These are phyloP conservation scores for Zosterops japonicus DNA, from an alignment of 2,113 vertebrate species.

Conservation along the genomic window DNA sequence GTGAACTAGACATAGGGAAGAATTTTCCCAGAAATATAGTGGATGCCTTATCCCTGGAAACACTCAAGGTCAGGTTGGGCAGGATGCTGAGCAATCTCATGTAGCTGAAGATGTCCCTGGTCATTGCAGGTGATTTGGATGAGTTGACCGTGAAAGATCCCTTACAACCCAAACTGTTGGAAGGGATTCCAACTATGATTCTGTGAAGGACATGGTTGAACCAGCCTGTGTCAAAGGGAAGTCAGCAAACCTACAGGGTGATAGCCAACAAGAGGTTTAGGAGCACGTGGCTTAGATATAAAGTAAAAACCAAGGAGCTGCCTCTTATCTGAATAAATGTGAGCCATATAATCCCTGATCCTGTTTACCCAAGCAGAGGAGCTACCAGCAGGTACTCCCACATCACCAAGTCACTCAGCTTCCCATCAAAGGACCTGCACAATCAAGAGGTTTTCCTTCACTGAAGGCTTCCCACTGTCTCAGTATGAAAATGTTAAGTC, in stretches of 20 bases:
- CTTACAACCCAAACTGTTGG: not conserved
- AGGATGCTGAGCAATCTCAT: not conserved
- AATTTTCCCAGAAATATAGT: not conserved
- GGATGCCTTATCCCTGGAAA: not conserved
- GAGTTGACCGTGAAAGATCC: not conserved
- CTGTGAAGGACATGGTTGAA: not conserved
- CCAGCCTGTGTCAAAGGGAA: not conserved
- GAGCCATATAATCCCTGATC: not conserved
- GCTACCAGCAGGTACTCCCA: not conserved
- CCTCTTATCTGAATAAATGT: not conserved
- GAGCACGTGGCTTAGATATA: not conserved
- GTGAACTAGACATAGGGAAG: not conserved
- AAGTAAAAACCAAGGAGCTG: not conserved
- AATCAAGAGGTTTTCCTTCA: not conserved
- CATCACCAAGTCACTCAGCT: not conserved
- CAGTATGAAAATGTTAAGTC: not conserved
- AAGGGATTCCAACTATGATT: not conserved
- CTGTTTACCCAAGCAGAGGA: not conserved
- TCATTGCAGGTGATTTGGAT: not conserved
- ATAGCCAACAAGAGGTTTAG: not conserved
- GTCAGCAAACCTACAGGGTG: not conserved
- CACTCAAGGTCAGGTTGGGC: not conserved
- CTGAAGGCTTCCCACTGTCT: not conserved
- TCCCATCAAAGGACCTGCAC: not conserved
- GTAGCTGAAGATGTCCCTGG: not conserved